These are phyloP conservation scores for Cromileptes altivelis DNA, from an alignment of 2,113 vertebrate species.

Conservation along the genomic window DNA sequence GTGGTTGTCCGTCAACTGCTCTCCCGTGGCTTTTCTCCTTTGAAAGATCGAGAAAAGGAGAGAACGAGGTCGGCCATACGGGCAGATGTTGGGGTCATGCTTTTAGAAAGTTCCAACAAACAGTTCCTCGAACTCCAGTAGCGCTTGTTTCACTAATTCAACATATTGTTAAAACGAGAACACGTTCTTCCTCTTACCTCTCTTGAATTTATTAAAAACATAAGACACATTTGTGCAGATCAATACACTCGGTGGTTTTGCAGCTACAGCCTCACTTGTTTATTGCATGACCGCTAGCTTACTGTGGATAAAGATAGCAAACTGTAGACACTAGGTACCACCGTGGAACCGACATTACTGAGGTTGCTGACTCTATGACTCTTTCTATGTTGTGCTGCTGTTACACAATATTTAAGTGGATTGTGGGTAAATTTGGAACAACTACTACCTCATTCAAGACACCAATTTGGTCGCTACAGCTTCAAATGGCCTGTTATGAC, in stretches of 20 bases:
- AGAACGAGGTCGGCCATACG: neutral
- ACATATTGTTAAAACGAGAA: neutral
- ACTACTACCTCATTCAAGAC: neutral
- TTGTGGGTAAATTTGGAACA: neutral
- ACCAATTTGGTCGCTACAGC: neutral
- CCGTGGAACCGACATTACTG: neutral
- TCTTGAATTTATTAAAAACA: neutral
- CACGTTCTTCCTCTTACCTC: neutral
- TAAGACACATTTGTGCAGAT: neutral
- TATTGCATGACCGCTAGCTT: neutral
- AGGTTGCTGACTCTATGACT: too few relatives aligned
- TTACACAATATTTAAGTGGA: neutral
- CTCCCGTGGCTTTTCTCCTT: slow-evolving; percentile 41
- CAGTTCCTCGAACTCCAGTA: slow-evolving; percentile 30
- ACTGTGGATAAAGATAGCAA: neutral
- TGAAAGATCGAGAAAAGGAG: slow-evolving; percentile 19
- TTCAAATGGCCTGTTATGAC: neutral
- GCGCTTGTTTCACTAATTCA: slow-evolving; percentile 18
- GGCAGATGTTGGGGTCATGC: slow-evolving; percentile 48
- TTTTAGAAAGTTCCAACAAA: slow-evolving; percentile 32
- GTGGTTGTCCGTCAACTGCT: slow-evolving; percentile 72
- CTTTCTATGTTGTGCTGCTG: neutral
- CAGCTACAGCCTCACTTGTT: neutral
- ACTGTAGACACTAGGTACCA: neutral
- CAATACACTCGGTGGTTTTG: neutral